phyloP scores from a whole-genome alignment of 2,113 vertebrate species.

The Neofelis nebulosa region DNA sequence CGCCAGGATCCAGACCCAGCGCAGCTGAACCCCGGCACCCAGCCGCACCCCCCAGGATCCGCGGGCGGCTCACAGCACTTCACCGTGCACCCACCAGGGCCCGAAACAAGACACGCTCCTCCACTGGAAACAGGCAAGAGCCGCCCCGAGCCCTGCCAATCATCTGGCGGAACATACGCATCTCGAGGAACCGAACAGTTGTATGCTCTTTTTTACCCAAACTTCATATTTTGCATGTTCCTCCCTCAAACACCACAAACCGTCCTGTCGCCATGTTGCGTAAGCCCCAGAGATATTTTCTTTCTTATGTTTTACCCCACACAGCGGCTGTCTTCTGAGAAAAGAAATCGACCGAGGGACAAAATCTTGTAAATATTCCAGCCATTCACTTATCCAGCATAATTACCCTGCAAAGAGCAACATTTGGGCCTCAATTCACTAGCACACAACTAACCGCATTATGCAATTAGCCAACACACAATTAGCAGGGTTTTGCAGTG shows the following conservation, averaged over 20 bases:
- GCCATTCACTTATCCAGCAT: conserved; percentile 54
- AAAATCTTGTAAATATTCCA: conserved; percentile 69
- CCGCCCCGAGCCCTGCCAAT: not conserved
- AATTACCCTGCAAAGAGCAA: conserved; percentile 49
- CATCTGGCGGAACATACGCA: conserved; percentile 47
- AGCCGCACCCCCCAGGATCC: fast-evolving
- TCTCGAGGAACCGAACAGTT: conserved; percentile 44
- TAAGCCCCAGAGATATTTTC: conserved; percentile 56
- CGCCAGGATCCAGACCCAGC: fast-evolving
- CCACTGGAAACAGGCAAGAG: not conserved
- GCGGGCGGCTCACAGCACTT: fast-evolving
- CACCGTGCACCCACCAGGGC: fast-evolving
- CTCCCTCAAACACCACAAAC: conserved; percentile 49
- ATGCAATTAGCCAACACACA: not conserved
- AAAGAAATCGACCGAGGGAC: conserved; percentile 64
- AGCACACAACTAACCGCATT: not conserved
- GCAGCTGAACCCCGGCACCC: not conserved
- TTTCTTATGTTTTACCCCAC: conserved; percentile 70
- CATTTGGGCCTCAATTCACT: not conserved
- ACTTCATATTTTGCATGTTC: conserved; percentile 67
- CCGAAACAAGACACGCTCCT: not conserved
- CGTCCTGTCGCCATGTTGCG: not conserved
- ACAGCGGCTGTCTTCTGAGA: conserved; percentile 74
- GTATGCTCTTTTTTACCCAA: conserved; percentile 69
- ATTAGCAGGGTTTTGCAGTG: not conserved